phyloP scores from a whole-genome alignment of 2,797 vertebrate genomes.

The Buceros bicornis region DNA sequence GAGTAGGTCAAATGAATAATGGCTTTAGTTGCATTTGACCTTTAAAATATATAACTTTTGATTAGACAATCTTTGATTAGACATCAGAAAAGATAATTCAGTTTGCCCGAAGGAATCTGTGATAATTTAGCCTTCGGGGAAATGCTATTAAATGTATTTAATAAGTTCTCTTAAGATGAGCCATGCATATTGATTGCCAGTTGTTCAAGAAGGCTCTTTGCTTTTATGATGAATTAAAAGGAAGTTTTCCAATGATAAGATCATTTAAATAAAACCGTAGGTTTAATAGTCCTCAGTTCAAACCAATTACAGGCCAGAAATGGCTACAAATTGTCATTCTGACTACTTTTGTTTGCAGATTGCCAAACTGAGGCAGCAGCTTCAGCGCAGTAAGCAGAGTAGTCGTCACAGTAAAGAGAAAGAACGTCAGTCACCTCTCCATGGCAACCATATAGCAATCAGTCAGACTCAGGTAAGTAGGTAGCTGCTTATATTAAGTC shows the following conservation, averaged over 20 bases:
- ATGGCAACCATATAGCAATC: slow-evolving; percentile 83
- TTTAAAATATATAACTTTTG: slow-evolving; percentile 27
- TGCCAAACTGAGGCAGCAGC: slow-evolving; percentile 93
- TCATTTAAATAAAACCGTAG: not conserved
- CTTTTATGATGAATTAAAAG: not conserved
- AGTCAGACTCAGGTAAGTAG: slow-evolving; percentile 88
- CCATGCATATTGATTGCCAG: not conserved
- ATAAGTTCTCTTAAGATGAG: not conserved
- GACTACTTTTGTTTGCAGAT: slow-evolving; percentile 81
- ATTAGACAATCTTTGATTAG: not conserved
- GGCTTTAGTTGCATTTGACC: slow-evolving; percentile 14
- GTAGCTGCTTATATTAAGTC: not conserved
- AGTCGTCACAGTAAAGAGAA: slow-evolving; percentile 90
- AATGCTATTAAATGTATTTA: not conserved
- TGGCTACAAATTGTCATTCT: not conserved
- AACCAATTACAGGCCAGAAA: not conserved
- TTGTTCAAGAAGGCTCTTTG: not conserved
- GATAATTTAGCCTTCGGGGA: not conserved
- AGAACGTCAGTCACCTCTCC: slow-evolving; percentile 87
- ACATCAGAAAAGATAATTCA: not conserved
- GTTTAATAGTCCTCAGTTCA: not conserved
- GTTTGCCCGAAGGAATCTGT: not conserved
- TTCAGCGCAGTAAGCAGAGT: slow-evolving; percentile 92
- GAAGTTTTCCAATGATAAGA: not conserved
- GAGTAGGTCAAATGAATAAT: not conserved